Conservation (phyloP, 2,888 invertebrate species). For the Pseudococcus longispinus region DNA sequence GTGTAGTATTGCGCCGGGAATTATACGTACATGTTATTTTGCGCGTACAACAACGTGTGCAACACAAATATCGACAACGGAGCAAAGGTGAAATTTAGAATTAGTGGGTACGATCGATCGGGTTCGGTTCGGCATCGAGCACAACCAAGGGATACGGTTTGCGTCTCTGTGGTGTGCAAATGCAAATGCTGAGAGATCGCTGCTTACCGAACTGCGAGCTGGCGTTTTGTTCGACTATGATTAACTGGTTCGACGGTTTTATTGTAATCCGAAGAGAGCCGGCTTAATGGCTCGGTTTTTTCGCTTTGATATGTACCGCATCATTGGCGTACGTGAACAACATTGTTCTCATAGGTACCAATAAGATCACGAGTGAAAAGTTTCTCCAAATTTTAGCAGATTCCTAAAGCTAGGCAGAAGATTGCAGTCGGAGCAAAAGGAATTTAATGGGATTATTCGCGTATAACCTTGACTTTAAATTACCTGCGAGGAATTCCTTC, state of each 20-base stretch:
- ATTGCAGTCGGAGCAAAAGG: no score
- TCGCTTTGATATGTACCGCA: slow-evolving; percentile 20
- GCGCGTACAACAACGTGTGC: slow-evolving; percentile 36
- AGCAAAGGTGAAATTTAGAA: slow-evolving; percentile 46
- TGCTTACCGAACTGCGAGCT: background rate
- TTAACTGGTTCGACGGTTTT: slow-evolving; percentile 21
- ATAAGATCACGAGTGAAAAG: background rate
- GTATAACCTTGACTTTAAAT: background rate
- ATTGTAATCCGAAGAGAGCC: slow-evolving; percentile 12
- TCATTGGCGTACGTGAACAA: background rate
- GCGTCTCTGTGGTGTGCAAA: no score
- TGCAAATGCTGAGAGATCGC: background rate
- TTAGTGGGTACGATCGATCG: slow-evolving; percentile 29
- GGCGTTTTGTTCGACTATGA: background rate
- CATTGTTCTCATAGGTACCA: background rate
- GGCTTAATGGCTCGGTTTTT: background rate
- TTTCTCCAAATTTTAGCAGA: background rate
- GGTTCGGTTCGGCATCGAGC: background rate
- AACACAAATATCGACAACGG: slow-evolving; percentile 45
- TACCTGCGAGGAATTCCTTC: background rate
- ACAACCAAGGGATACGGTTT: background rate
- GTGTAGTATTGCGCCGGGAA: background rate
- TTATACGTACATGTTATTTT: slow-evolving; percentile 29
- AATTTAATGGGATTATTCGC: no score
- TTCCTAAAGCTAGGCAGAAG: no score